phyloP scores from a whole-genome alignment of 2,113 vertebrate genomes.

The Toxostoma redivivum region DNA sequence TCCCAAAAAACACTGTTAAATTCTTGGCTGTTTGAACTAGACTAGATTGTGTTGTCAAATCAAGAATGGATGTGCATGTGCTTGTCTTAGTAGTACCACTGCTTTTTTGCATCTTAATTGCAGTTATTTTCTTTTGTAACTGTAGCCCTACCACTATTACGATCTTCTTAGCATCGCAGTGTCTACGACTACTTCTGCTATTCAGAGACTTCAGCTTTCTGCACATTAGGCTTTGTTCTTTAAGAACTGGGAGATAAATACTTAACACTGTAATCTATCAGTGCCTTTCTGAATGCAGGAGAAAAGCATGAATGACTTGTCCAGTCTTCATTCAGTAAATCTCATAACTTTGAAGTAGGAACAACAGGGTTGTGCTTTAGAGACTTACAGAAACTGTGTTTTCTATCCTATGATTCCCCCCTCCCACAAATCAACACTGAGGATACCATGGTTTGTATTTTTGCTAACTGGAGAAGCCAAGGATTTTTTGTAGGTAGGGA shows the following conservation, averaged over 20 bases:
- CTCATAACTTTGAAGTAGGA: conserved; percentile 70
- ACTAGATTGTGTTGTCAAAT: conserved; percentile 85
- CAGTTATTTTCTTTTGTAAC: conserved; percentile 68
- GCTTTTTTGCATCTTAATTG: conserved; percentile 78
- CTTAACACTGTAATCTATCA: conserved; percentile 74
- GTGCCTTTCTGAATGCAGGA: conserved; percentile 83
- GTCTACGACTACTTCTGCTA: conserved; percentile 70
- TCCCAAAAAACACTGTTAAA: conserved; percentile 64
- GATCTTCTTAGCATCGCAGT: conserved; percentile 70
- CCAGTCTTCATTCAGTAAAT: conserved; percentile 73
- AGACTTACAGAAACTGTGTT: conserved; percentile 80
- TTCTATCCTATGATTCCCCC: conserved; percentile 75
- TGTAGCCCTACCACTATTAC: conserved; percentile 67
- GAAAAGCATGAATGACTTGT: conserved; percentile 76
- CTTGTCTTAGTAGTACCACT: conserved; percentile 84
- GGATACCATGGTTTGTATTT: conserved; percentile 79
- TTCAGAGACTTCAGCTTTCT: conserved; percentile 78
- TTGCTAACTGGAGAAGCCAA: conserved; percentile 75
- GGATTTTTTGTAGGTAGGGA: conserved; percentile 67
- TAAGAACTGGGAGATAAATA: conserved; percentile 73
- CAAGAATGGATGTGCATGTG: conserved; percentile 91
- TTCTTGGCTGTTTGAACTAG: conserved; percentile 85
- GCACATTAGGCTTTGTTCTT: conserved; percentile 72
- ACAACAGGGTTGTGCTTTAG: conserved; percentile 79
- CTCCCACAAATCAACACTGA: conserved; percentile 43